Evolutionary conservation across 2,113 vertebrate genomes (phyloP).

Genomic region (Sus scrofa): DNA sequence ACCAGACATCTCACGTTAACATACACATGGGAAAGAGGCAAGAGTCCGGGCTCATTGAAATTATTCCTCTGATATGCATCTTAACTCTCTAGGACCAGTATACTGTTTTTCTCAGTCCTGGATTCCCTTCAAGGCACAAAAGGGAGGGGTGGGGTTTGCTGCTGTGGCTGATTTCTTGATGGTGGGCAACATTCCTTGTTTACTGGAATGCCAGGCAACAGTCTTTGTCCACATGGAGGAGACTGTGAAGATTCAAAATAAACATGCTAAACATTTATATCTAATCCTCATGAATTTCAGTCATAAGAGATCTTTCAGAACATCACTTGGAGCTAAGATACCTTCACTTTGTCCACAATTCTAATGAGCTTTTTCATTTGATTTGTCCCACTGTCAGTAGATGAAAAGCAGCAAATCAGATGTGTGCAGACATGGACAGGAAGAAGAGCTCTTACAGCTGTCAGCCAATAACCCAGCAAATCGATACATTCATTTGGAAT

Average conservation of each 20-base stretch:
- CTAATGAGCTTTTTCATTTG: not conserved
- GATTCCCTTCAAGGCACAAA: not conserved
- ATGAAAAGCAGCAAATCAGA: not conserved
- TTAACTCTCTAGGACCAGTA: not conserved
- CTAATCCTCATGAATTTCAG: not conserved
- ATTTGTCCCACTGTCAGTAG: not conserved
- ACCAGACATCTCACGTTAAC: not conserved
- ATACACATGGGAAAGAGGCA: not conserved
- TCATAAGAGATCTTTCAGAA: not conserved
- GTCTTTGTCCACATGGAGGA: not conserved
- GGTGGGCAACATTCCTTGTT: not conserved
- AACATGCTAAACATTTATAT: not conserved
- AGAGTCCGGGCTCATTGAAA: not conserved
- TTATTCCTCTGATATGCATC: not conserved
- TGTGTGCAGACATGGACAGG: not conserved
- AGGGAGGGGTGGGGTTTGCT: no score
- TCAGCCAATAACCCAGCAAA: not conserved
- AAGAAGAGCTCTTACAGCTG: not conserved
- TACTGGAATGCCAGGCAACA: not conserved
- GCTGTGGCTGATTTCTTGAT: not conserved
- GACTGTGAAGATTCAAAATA: not conserved
- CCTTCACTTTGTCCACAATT: not conserved
- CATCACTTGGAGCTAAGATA: not conserved
- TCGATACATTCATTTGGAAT: not conserved
- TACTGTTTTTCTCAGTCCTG: not conserved